These are phyloP conservation scores for Acanthopagrus latus DNA, from an alignment of 2,797 vertebrate genomes.

Conservation along the genomic window DNA sequence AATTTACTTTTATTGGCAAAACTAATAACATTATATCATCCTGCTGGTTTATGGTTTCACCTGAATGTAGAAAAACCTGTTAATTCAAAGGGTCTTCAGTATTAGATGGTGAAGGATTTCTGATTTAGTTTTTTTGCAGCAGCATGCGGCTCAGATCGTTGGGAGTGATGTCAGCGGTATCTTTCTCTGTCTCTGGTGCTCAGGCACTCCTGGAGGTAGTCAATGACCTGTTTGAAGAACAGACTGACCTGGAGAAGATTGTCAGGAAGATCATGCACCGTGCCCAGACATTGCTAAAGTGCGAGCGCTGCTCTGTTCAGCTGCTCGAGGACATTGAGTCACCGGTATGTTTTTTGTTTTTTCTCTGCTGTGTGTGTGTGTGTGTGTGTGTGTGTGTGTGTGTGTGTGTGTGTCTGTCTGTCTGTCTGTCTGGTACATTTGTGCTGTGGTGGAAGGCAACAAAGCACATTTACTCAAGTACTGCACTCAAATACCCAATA, in stretches of 20 bases:
- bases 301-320: slow-evolving; percentile 97
- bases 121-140: slow-evolving; percentile 28
- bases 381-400: slow-evolving; percentile 27
- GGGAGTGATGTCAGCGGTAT: slow-evolving; percentile 31
- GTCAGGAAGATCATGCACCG: slow-evolving; percentile 99
- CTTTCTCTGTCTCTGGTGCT: slow-evolving; percentile 55
- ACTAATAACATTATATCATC: slow-evolving; percentile 60
- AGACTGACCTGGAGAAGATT: slow-evolving; percentile 99
- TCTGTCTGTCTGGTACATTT: slow-evolving; percentile 12
- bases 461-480: neutral
- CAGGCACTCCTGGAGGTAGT: slow-evolving; percentile 98
- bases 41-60: slow-evolving; percentile 61
- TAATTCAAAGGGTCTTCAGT: slow-evolving; percentile 51
- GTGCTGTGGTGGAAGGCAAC: neutral
- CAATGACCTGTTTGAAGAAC: slow-evolving; percentile 99
- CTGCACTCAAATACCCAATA: neutral
- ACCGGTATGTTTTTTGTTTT: slow-evolving; percentile 86
- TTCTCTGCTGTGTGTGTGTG: slow-evolving; percentile 15
- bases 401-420: slow-evolving; percentile 12
- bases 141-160: slow-evolving; percentile 17
- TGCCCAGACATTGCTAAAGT: slow-evolving; percentile 96
- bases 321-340: slow-evolving; percentile 98
- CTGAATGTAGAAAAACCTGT: slow-evolving; percentile 49
- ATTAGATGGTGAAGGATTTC: slow-evolving; percentile 39
- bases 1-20: slow-evolving; percentile 72